phyloP scores from a whole-genome alignment of 2,797 vertebrate species.

The Typhlichthys subterraneus region DNA sequence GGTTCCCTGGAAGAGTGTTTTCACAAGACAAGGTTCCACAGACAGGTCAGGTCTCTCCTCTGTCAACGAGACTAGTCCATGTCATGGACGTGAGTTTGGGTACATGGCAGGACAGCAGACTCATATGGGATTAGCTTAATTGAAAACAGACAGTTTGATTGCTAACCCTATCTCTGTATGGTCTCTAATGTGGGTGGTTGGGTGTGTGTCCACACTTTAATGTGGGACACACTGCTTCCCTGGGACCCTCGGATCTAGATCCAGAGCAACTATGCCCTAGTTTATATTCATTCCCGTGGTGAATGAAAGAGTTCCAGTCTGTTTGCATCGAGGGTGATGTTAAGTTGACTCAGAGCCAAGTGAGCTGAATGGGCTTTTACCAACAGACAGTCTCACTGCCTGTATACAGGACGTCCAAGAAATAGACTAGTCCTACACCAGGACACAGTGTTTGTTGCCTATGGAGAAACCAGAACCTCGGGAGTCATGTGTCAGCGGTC shows the following conservation, averaged over 20 bases:
- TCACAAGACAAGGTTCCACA: no score
- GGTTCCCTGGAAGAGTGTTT: no score
- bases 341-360: conserved; percentile 19
- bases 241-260: conserved; percentile 34
- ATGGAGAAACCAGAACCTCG: conserved; percentile 33
- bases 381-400: conserved; percentile 10
- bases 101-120: conserved; percentile 5
- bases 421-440: background rate
- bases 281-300: conserved; percentile 32
- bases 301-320: conserved; percentile 57
- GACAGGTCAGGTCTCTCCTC: no score
- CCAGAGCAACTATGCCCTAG: conserved; percentile 20
- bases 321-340: conserved; percentile 25
- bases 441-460: background rate
- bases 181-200: background rate
- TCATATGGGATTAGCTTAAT: background rate
- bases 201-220: conserved; percentile 5
- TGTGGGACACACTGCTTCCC: conserved; percentile 17
- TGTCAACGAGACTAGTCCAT: no score
- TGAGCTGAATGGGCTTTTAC: conserved; percentile 3
- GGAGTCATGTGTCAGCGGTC: conserved; percentile 36
- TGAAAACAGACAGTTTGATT: background rate
- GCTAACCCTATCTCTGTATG: background rate
- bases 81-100: no score
- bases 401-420: conserved; percentile 1